Conservation (phyloP, 2,113 vertebrate genomes). For the Pseudois nayaur region DNA sequence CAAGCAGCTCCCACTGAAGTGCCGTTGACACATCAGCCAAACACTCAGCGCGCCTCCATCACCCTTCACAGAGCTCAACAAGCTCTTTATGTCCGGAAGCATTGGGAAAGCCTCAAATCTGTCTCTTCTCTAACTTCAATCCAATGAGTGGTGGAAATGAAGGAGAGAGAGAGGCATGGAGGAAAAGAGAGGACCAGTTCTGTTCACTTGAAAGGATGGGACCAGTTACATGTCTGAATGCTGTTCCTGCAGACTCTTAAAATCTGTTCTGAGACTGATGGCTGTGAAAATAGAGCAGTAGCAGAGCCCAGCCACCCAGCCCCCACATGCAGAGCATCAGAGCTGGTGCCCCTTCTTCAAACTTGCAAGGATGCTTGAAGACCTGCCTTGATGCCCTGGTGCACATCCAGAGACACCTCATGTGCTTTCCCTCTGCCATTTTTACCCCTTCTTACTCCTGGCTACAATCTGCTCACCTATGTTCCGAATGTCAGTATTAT, state of each 20-base stretch:
- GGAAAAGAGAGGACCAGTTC: slow-evolving; percentile 70
- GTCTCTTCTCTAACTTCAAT: slow-evolving; percentile 83
- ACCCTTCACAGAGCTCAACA: slow-evolving; percentile 85
- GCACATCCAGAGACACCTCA: neutral
- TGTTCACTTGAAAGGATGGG: slow-evolving; percentile 75
- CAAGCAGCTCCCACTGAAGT: slow-evolving; percentile 80
- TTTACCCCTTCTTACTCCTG: neutral
- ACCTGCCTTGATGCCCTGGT: neutral
- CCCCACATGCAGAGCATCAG: slow-evolving; percentile 1
- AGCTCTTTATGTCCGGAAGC: slow-evolving; percentile 86
- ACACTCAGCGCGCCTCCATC: slow-evolving; percentile 75
- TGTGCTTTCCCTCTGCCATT: neutral
- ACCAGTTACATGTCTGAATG: slow-evolving; percentile 66
- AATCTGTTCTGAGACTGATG: slow-evolving; percentile 53
- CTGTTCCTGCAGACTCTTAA: slow-evolving; percentile 67
- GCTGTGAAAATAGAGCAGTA: slow-evolving; percentile 25
- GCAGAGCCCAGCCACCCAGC: neutral
- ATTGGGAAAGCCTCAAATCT: slow-evolving; percentile 84
- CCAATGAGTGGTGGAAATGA: slow-evolving; percentile 68
- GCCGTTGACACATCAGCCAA: slow-evolving; percentile 80
- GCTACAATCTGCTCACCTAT: neutral
- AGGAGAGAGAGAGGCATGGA: slow-evolving; percentile 31
- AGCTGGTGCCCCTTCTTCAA: neutral
- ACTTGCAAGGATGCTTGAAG: neutral
- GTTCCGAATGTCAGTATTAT: neutral